Evolutionary conservation across 2,113 vertebrate genomes (phyloP).

Genomic region (Marcusenius ussheri): DNA sequence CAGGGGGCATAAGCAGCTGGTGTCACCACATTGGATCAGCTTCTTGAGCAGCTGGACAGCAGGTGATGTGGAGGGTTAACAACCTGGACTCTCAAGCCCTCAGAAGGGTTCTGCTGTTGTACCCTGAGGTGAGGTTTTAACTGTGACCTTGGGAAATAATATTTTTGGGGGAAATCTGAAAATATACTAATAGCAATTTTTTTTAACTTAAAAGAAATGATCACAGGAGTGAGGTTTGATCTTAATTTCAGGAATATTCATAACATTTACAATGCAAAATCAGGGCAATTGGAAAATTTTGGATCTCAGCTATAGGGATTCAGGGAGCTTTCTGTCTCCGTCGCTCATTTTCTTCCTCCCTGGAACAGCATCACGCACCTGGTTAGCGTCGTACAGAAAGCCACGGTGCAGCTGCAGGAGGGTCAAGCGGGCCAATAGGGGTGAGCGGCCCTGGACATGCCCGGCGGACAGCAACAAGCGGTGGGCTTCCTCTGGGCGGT

Average conservation of each 20-base stretch:
- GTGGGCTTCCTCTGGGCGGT: slow-evolving; percentile 72
- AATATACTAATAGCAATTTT: not conserved
- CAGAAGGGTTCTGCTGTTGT: not conserved
- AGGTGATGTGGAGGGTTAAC: not conserved
- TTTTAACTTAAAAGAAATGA: not conserved
- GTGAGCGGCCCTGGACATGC: slow-evolving; percentile 57
- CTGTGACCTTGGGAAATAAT: not conserved
- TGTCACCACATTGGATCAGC: slow-evolving; percentile 70
- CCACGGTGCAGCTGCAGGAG: slow-evolving; percentile 81
- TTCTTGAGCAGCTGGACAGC: slow-evolving; percentile 75
- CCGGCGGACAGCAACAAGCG: slow-evolving; percentile 62
- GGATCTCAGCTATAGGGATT: not conserved
- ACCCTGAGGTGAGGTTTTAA: not conserved
- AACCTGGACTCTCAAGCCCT: not conserved
- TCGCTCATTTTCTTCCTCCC: not conserved
- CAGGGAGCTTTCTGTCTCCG: not conserved
- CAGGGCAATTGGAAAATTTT: not conserved
- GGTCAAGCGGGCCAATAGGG: slow-evolving; percentile 72
- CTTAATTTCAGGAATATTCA: not conserved
- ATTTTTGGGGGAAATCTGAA: not conserved
- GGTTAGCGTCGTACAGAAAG: slow-evolving; percentile 75
- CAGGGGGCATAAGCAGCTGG: slow-evolving; percentile 73
- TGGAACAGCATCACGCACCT: slow-evolving; percentile 56
- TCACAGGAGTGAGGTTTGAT: not conserved
- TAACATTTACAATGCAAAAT: not conserved